phyloP scores from a whole-genome alignment of 1,140 invertebrate genomes.

The Myzus persicae region DNA sequence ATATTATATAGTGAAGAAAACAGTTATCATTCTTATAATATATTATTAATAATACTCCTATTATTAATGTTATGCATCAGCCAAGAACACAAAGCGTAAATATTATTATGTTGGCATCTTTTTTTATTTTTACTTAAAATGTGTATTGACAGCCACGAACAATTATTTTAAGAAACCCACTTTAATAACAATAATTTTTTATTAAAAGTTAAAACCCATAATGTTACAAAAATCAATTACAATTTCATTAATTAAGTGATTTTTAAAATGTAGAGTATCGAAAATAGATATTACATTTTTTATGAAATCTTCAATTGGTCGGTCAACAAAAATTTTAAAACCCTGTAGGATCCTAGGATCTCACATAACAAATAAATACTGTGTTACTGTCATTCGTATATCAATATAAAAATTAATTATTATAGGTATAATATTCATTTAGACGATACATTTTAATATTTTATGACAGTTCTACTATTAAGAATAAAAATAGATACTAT shows the following conservation, averaged over 20 bases:
- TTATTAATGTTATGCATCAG: neutral
- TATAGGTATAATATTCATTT: neutral
- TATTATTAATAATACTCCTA: neutral
- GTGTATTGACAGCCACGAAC: no score
- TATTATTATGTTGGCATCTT: neutral
- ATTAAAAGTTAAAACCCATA: no score
- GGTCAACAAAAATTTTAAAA: neutral
- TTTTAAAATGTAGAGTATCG: neutral
- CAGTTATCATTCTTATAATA: neutral
- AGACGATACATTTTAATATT: no score
- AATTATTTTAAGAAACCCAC: no score
- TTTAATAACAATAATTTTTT: no score
- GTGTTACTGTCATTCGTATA: neutral
- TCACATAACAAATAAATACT: neutral
- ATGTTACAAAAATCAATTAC: no score
- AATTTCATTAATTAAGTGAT: no score
- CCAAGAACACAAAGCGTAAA: neutral
- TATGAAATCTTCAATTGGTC: neutral
- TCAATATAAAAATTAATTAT: neutral
- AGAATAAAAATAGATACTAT: no score
- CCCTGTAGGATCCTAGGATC: neutral
- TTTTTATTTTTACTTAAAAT: neutral
- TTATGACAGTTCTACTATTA: no score
- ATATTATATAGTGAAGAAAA: neutral
- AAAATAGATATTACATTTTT: neutral